Conservation (phyloP, 2,888 invertebrate species). For the Callyntrura guangdongensis region DNA sequence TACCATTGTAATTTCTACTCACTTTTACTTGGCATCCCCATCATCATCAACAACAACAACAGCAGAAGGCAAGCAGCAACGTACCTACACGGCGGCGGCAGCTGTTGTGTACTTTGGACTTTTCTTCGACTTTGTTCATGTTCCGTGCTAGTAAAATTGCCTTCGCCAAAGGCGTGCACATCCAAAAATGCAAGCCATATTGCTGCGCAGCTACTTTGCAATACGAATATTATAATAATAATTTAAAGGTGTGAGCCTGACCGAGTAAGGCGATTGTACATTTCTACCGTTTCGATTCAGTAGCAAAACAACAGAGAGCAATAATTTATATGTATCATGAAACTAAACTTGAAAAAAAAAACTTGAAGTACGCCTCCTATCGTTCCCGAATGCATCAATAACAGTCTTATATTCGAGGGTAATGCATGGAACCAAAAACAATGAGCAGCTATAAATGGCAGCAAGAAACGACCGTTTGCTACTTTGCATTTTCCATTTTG, state of each 20-base stretch:
- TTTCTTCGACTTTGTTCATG: conserved; percentile 32
- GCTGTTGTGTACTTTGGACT: conserved; percentile 33
- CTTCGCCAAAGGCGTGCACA: neutral
- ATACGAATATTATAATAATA: conserved; percentile 14
- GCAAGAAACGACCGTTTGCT: neutral
- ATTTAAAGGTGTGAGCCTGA: conserved; percentile 15
- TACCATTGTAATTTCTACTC: too few relatives aligned
- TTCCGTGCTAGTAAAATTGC: neutral
- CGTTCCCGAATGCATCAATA: too few relatives aligned
- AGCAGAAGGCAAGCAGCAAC: neutral
- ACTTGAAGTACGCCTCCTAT: too few relatives aligned
- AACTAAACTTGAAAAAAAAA: too few relatives aligned
- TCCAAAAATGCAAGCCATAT: neutral
- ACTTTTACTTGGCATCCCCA: conserved; percentile 34
- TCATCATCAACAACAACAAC: neutral
- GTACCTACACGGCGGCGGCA: too few relatives aligned
- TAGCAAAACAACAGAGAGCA: neutral
- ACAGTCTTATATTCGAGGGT: too few relatives aligned
- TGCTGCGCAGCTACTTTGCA: neutral
- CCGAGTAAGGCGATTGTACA: conserved; percentile 8
- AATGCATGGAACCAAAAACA: too few relatives aligned
- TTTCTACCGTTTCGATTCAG: neutral
- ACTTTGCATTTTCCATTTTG: conserved; percentile 43
- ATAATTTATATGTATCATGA: too few relatives aligned
- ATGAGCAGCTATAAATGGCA: too few relatives aligned